Conservation (phyloP, 2,797 vertebrate genomes). For the Clarias laeviceps region DNA sequence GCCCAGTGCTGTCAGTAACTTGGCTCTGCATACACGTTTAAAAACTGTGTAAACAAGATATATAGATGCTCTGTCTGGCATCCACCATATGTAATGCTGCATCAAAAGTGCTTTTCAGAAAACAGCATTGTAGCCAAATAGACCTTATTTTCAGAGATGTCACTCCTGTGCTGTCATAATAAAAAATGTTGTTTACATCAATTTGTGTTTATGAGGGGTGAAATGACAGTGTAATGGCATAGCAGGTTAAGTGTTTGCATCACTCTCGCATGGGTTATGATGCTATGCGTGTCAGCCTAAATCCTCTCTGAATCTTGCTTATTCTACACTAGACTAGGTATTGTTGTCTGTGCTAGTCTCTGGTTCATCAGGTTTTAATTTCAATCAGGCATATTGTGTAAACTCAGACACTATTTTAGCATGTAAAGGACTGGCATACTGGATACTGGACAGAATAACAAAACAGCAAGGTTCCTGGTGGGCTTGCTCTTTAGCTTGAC, state of each 20-base stretch:
- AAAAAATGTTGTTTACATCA: constrained; percentile 47
- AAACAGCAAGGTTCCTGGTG: constrained; percentile 28
- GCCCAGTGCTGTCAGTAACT: constrained; percentile 5
- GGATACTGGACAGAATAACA: constrained; percentile 63
- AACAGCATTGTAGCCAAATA: constrained; percentile 21
- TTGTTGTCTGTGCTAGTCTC: not conserved
- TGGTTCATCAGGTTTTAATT: constrained; percentile 46
- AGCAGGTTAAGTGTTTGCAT: constrained; percentile 34
- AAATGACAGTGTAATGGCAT: constrained; percentile 45
- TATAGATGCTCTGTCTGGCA: constrained; percentile 22
- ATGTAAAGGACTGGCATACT: constrained; percentile 63
- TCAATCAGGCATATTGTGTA: constrained; percentile 60
- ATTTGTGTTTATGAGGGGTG: constrained; percentile 39
- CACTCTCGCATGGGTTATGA: constrained; percentile 23
- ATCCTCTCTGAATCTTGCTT: constrained; percentile 21
- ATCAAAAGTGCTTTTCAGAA: constrained; percentile 29
- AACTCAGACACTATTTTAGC: constrained; percentile 53
- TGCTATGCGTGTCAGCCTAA: not conserved
- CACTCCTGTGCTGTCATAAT: constrained; percentile 41
- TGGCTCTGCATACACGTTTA: constrained; percentile 16
- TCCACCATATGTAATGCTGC: constrained; percentile 30
- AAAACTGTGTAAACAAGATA: constrained; percentile 31
- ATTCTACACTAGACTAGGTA: not conserved
- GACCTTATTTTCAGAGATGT: constrained; percentile 34
- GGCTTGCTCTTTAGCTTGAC: constrained; percentile 60